Evolutionary conservation across 30 jellyfish, hydroid and myxozoan genomes (phyloP).

Genomic region (Rhopilema esculentum): DNA sequence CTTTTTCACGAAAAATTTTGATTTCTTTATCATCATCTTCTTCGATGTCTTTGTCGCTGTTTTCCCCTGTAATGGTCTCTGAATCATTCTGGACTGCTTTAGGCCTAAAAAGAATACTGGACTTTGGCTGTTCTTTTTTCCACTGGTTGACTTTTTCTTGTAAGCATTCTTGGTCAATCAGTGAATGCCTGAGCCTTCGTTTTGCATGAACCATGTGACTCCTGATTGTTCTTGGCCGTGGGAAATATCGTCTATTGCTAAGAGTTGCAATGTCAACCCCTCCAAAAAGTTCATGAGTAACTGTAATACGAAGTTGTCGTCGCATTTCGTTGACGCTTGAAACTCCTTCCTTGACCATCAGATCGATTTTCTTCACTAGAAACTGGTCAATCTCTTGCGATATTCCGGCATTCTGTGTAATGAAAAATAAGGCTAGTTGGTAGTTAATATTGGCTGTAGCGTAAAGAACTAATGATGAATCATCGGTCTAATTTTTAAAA

Average conservation of each 20-base stretch:
- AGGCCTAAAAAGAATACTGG: slow-evolving; percentile 20
- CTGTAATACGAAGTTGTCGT: not conserved
- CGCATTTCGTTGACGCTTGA: slow-evolving; percentile 21
- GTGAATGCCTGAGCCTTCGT: slow-evolving; percentile 18
- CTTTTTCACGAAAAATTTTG: not conserved
- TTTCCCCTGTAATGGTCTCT: not conserved
- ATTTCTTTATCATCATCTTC: not conserved
- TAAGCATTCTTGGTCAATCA: slow-evolving; percentile 41
- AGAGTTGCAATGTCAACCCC: slow-evolving; percentile 11
- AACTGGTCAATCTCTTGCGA: slow-evolving; percentile 47
- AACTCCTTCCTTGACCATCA: slow-evolving; percentile 40
- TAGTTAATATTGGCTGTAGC: not conserved
- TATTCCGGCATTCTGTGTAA: slow-evolving; percentile 56
- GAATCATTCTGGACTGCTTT: not conserved
- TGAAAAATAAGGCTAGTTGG: not conserved
- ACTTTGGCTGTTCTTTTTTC: slow-evolving; percentile 12
- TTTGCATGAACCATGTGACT: slow-evolving; percentile 32
- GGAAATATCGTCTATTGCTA: slow-evolving; percentile 13
- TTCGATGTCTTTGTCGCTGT: not conserved
- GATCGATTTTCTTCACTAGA: slow-evolving; percentile 13
- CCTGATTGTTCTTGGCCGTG: not conserved
- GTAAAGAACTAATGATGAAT: not conserved
- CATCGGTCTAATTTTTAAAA: too few relatives aligned
- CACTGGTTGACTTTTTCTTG: slow-evolving; percentile 27
- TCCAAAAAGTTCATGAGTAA: slow-evolving; percentile 21